A percentile compares a stretch with the other conserved stretches of the same genome.
Conservation (phyloP, 2,888 invertebrate species). For the Dolichopus griseipennis region DNA sequence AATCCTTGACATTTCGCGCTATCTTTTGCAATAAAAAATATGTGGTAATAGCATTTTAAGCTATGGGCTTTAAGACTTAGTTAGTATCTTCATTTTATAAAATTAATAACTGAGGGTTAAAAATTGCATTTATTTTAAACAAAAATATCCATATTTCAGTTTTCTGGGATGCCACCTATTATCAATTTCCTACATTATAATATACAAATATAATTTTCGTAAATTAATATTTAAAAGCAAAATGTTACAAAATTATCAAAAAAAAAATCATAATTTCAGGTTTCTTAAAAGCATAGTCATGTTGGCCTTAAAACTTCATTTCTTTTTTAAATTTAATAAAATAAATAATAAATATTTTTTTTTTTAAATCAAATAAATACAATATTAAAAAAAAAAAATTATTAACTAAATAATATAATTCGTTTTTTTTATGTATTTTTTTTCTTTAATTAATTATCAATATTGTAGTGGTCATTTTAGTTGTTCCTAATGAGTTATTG, state of each 20-base stretch:
- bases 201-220: background rate
- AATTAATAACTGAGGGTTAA: no score
- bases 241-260: background rate
- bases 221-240: background rate
- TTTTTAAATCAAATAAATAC: no score
- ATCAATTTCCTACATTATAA: background rate
- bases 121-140: no score
- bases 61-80: background rate
- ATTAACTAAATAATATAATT: background rate
- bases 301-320: background rate
- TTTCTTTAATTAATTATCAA: background rate
- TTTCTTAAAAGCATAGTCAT: conserved; percentile 3
- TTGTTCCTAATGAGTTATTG: conserved; percentile 1
- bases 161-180: background rate
- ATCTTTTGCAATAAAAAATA: no score
- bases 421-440: background rate
- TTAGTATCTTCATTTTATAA: no score
- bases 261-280: background rate
- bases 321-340: background rate
- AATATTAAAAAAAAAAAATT: no score
- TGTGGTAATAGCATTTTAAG: no score
- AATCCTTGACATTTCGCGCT: no score
- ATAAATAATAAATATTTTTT: no score
- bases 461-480: background rate
- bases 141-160: background rate